phyloP scores from a whole-genome alignment of 2,888 invertebrate genomes.

The Drosophila pseudotakahashii region DNA sequence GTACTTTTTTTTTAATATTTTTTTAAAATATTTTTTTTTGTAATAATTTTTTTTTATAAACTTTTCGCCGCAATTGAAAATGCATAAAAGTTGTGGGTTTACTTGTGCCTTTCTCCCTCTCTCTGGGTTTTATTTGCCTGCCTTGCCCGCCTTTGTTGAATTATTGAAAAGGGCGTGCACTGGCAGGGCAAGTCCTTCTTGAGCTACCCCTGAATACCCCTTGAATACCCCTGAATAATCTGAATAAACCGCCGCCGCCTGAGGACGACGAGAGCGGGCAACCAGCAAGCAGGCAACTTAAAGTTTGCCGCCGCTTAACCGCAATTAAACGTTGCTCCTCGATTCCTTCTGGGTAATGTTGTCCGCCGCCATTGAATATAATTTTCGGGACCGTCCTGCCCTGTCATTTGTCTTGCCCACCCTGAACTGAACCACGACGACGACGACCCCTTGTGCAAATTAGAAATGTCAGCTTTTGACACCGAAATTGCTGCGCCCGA shows the following conservation, averaged over 20 bases:
- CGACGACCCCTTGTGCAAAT: constrained; percentile 59
- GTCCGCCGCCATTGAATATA: constrained; percentile 55
- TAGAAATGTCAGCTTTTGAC: constrained; percentile 79
- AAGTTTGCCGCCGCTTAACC: constrained; percentile 69
- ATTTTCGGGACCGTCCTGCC: constrained; percentile 55
- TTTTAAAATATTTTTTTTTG: constrained; percentile 1
- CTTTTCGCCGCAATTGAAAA: constrained; percentile 69
- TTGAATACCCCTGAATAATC: constrained; percentile 15
- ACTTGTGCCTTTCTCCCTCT: not conserved
- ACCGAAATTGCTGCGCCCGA: constrained; percentile 66
- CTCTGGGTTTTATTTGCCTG: constrained; percentile 19
- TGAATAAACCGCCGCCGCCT: constrained; percentile 33
- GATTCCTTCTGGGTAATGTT: constrained; percentile 20
- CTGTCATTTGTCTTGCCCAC: constrained; percentile 72
- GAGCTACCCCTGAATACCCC: constrained; percentile 19
- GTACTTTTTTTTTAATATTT: constrained; percentile 10
- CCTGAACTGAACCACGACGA: constrained; percentile 18
- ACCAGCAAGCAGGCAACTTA: constrained; percentile 41
- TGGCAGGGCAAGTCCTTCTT: constrained; percentile 27
- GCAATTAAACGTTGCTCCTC: constrained; percentile 69
- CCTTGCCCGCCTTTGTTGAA: constrained; percentile 60
- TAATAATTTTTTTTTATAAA: constrained; percentile 32
- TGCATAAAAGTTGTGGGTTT: constrained; percentile 60
- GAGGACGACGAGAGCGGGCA: constrained; percentile 18
- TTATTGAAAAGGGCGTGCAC: constrained; percentile 73